Conservation (phyloP, 2,113 vertebrate genomes). For the Grammomys surdaster region DNA sequence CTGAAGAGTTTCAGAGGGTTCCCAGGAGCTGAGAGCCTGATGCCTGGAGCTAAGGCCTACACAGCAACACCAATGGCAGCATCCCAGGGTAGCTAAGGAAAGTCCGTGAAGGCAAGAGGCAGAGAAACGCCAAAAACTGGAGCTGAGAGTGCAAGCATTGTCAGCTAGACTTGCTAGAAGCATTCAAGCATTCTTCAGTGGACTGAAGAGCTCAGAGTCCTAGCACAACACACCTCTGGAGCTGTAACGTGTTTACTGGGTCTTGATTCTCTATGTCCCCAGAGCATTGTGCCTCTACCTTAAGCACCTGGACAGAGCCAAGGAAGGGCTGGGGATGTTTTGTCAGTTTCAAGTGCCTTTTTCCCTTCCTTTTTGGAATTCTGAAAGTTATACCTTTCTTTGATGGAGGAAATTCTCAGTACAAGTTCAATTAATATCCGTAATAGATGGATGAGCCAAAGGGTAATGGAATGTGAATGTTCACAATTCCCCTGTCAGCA, state of each 20-base stretch:
- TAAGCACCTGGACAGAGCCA: background rate
- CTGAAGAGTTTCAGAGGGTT: background rate
- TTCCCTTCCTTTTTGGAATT: background rate
- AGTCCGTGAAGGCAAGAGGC: background rate
- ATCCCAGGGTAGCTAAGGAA: background rate
- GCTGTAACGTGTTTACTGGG: background rate
- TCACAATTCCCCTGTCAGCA: constrained; percentile 31
- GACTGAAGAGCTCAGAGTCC: background rate
- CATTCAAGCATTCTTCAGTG: background rate
- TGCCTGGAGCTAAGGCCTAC: background rate
- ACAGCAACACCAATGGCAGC: background rate
- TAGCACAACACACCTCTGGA: background rate
- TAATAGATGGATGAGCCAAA: constrained; percentile 53
- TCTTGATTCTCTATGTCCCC: background rate
- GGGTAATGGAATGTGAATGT: constrained; percentile 58
- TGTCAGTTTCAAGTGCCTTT: background rate
- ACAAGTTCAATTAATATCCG: constrained; percentile 54
- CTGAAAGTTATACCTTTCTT: constrained; percentile 54
- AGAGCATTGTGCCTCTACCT: too few species aligned
- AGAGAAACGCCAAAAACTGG: too few species aligned
- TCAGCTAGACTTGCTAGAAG: background rate
- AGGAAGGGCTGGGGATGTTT: background rate
- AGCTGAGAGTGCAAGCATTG: background rate
- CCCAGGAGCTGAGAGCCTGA: too few species aligned
- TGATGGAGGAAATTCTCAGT: constrained; percentile 62